Percentiles rank a stretch among this genome's conserved stretches.
These are phyloP conservation scores for Drosophila nigricruria DNA, from an alignment of 2,888 invertebrate genomes.

Conservation along the genomic window DNA sequence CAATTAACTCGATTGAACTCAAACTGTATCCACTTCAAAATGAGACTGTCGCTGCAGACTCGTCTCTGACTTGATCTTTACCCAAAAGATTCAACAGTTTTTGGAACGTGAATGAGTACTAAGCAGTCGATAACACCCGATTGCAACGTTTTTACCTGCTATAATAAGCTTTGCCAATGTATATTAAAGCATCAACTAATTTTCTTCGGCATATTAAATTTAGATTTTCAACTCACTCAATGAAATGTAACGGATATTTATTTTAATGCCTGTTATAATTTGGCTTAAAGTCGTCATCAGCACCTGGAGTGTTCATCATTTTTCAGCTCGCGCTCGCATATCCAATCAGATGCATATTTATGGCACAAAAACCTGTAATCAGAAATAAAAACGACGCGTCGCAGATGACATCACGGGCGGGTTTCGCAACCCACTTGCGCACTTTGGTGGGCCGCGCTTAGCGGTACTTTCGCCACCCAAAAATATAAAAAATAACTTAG, in stretches of 20 bases:
- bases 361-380: slow-evolving; percentile 21
- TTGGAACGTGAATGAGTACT: neutral
- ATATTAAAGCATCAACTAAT: neutral
- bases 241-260: neutral
- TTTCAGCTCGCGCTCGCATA: slow-evolving; percentile 19
- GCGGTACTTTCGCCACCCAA: slow-evolving; percentile 67
- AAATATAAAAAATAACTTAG: slow-evolving; percentile 29
- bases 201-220: neutral
- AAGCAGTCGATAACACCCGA: neutral
- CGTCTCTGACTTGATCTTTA: too few species aligned
- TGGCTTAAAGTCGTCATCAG: slow-evolving; percentile 18
- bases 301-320: slow-evolving; percentile 25
- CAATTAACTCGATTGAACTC: too few species aligned
- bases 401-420: slow-evolving; percentile 54
- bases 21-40: too few species aligned
- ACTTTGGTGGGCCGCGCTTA: slow-evolving; percentile 47
- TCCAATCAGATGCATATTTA: slow-evolving; percentile 18
- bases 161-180: neutral
- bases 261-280: neutral
- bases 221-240: neutral
- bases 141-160: too few species aligned
- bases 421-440: slow-evolving; percentile 66
- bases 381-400: slow-evolving; percentile 20
- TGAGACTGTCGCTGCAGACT: too few species aligned
- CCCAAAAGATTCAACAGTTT: too few species aligned